Evolutionary conservation across 2,888 invertebrate species (phyloP), one percentile per base, ranked within the genome.

Genomic region (Netelia inedita): DNA sequence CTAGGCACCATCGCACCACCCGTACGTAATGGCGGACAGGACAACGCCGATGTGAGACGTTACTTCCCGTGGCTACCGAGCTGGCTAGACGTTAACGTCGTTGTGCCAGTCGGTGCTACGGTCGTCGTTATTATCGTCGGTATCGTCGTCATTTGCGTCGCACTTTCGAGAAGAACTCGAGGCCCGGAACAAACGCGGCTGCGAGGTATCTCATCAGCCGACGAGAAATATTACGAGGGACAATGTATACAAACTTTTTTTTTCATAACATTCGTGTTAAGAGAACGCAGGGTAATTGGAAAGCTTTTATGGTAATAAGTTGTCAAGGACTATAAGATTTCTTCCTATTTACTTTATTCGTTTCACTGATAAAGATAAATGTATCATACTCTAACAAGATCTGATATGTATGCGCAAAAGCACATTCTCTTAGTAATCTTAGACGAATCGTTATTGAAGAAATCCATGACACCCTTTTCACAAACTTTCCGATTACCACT

Each of bases 121-220:
- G 95, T 98, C 85, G 97, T 98, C 90, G 98, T 98, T 88, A 96
- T 98, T 93, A 96, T 98, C 90, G 97, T 98, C 90, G 98, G 98
- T 87, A 96, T 98, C 91, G 96, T 98, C 91, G 98, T 98, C 92
- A 97, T 98, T 94, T 98, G 98, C 94, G 96, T 98, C 91, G 98
- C 98, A 53, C 95, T 98, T 75, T 97, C 98, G 74, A 95, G 98
- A 92, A 95, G 98, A 94, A 95, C 95, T 88, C 95, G 95, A 87
- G 96, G 96, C 88, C 95, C 95, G 76, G 95, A 95, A 89, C 95
- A 96, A 91, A 95, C 96, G 43, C 96, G 98, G 92, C 96, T 98
- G 94, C 95, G 97, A 94, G 98, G 98, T 96, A 93, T 93, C 89
- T 93, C 93, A 75, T 93, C 93, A 79, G 93, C 92, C 87, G 93